phyloP scores from a whole-genome alignment of 1,140 invertebrate species.

The Drosophila murphyi region DNA sequence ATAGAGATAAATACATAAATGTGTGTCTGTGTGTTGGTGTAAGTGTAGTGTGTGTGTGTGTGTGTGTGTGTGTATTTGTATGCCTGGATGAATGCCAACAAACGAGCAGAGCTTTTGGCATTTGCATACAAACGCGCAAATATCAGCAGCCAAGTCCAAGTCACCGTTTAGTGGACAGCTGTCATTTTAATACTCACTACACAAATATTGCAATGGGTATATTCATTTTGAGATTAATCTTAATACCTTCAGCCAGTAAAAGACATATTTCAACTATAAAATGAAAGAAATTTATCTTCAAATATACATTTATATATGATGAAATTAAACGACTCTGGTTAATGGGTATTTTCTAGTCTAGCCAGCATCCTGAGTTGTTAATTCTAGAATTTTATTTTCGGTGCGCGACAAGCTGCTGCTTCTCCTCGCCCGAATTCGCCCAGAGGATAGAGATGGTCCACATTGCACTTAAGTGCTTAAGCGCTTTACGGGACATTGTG shows the following conservation, averaged over 20 bases:
- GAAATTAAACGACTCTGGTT: neutral
- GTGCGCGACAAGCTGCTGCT: neutral
- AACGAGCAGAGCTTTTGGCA: constrained; percentile 50
- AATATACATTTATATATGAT: too few relatives aligned
- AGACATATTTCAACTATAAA: too few relatives aligned
- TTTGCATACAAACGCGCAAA: constrained; percentile 65
- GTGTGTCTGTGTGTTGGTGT: neutral
- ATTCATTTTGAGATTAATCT: neutral
- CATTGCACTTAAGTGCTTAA: constrained; percentile 72
- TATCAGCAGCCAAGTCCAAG: constrained; percentile 41
- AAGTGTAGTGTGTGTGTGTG: constrained; percentile 9
- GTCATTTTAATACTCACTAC: constrained; percentile 25
- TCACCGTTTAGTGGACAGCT: constrained; percentile 21
- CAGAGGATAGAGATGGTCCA: constrained; percentile 41
- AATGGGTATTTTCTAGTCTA: neutral
- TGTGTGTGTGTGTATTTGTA: constrained; percentile 23
- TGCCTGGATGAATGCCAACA: constrained; percentile 23
- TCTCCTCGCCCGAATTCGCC: neutral
- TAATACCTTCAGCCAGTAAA: too few relatives aligned
- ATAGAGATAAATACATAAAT: neutral
- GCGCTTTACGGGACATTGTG: constrained; percentile 56
- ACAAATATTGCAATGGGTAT: neutral
- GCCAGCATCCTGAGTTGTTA: constrained; percentile 9
- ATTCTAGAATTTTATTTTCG: constrained; percentile 22
- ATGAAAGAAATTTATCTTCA: too few relatives aligned